Base-by-base conservation (phyloP, 2,113 vertebrate genomes). In the Hassar affinis region DNA sequence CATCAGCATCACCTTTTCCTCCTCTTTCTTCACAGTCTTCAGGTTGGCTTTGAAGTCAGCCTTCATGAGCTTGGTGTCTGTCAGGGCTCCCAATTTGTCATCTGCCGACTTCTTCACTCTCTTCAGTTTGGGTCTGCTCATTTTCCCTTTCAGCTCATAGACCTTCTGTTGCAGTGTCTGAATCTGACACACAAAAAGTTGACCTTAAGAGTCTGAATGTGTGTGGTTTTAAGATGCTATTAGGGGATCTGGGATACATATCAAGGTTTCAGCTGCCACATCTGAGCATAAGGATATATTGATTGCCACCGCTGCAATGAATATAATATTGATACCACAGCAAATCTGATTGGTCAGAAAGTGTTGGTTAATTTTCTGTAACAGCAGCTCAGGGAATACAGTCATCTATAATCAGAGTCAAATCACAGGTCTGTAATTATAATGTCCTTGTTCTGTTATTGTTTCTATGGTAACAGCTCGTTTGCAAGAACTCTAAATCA, bases 11-110 rank as follows among this genome's bases (percentile, higher is more conserved):
- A 92, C 92, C 92, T 93, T 92, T 81, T 90, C 92, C 17, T 93
- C 92, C 66, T 93, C 92, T 64, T 93, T 93, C 79, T 90, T 91
- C 25, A 93, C 91, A 1, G 92, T 92, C 87, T 93, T 92, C 25
- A 93, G 85, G 86, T 91, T 92, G 51, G 90, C 89, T 86, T 91
- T 91, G 75, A 93, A 90, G 82, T 92, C 91, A 9, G 92, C 77
- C 49, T 92, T 92, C 81, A 83, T 89, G 51, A 85, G 68, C 77
- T 90, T 91, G 83, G 81, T 85, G 75, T 91, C 92, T 27, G 90
- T 79, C 15, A 93, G 78, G 6, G 87, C 84, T 30, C 91, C 90
- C 80, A 93, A 80, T 90, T 88, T 88, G 72, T 90, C 90, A 30
- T 93, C 92, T 35, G 89, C 86, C 1, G 90, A 88, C 77, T 88